Base-by-base conservation (phyloP, 2,888 invertebrate genomes). In the Auanema freiburgensis region DNA sequence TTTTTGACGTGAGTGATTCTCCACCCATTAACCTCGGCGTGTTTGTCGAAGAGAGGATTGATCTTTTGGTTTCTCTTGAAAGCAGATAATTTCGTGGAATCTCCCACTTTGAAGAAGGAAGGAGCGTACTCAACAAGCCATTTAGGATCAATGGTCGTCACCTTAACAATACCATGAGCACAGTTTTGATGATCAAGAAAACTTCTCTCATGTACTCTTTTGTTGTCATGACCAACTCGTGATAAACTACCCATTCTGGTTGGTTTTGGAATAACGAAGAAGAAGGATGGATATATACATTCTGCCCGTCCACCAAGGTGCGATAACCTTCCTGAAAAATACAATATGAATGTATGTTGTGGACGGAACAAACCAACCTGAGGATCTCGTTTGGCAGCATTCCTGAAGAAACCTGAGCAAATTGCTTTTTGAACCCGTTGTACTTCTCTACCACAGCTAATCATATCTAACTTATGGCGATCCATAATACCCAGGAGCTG, bases 151-250 rank as follows among this genome's bases (percentile, higher is more conserved):
- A 94, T 93, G 0, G 93, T 92, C 11, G 79, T 80, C 5, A 80
- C 76, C 80, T 80, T 56, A 57, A 66, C 11, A 5, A 40, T 6
- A 4, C 11, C 33, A 41, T n/a, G 3, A 16, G 24, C 18, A 52
- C 52, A 23, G n/a, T n/a, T n/a, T n/a, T n/a, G n/a, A 18, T 21
- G 16, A 52, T 1, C 6, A 52, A 52, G 16, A 60, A n/a, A 12
- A 97, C 96, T 86, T 98, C 95, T 33, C 96, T 88, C 97, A 97
- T 98, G 85, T 98, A 98, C 84, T 97, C 97, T 84, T 97, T 97
- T 0, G 97, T 97, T 0, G 97, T 98, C 86, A 96, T 92, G 2
- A 98, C 96, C 72, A 99, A 86, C 85, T 99, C 98, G 84, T 98
- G 97, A 85, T 98, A 98, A 71, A 98, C 92, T 0, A 98, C 95